Conservation (phyloP, 2,888 invertebrate species). For the Luperina nickerlii region DNA sequence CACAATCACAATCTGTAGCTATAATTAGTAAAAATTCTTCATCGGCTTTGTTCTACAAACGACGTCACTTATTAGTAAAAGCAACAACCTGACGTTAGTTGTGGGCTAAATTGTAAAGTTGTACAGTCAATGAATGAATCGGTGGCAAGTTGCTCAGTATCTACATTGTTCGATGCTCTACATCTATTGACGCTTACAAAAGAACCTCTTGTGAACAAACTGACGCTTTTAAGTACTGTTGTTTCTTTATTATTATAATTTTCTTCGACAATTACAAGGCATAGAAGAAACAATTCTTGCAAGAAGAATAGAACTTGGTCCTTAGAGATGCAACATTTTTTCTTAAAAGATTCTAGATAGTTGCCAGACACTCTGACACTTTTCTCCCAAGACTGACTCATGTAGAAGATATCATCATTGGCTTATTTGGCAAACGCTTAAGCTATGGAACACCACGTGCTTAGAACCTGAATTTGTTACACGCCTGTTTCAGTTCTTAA, state of each 20-base stretch:
- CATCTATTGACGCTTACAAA: constrained; percentile 34
- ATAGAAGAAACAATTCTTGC: neutral
- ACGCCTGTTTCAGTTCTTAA: constrained; percentile 1
- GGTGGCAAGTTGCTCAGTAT: constrained; percentile 10
- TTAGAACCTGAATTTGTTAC: neutral
- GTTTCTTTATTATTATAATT: constrained; percentile 18
- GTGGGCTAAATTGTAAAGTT: constrained; percentile 33
- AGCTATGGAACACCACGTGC: neutral
- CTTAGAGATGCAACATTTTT: neutral
- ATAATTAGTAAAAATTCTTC: constrained; percentile 72
- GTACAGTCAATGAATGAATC: constrained; percentile 29
- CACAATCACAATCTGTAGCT: constrained; percentile 67
- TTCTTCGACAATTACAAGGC: neutral
- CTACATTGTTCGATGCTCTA: constrained; percentile 32
- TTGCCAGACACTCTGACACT: neutral
- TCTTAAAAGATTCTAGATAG: neutral
- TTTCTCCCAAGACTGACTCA: neutral
- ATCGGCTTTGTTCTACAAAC: constrained; percentile 58
- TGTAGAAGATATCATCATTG: neutral
- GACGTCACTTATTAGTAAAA: constrained; percentile 57
- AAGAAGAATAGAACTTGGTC: neutral
- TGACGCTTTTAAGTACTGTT: constrained; percentile 1
- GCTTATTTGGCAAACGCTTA: neutral
- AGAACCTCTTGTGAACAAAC: constrained; percentile 14
- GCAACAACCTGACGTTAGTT: constrained; percentile 55